Evolutionary conservation across 2,888 invertebrate species (phyloP).

Genomic region (Achlya flavicornis): DNA sequence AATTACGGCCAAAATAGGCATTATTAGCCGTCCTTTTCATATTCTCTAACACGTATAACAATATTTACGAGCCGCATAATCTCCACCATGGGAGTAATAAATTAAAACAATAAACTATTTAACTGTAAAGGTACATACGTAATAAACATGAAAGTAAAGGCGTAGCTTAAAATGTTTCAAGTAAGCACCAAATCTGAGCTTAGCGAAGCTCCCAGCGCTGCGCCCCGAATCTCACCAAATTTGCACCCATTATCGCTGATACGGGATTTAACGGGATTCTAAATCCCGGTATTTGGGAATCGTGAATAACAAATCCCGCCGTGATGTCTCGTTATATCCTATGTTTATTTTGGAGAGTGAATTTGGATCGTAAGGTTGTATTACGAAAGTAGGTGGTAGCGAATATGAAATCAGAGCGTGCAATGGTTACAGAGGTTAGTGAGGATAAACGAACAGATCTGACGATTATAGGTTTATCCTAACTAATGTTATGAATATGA

Average conservation of each 20-base stretch:
- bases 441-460: neutral
- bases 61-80: neutral
- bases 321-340: conserved; percentile 11
- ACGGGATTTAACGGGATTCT: conserved; percentile 51
- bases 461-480: no score
- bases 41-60: neutral
- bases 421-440: neutral
- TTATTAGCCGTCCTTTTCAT: neutral
- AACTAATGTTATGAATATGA: no score
- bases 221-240: conserved; percentile 46
- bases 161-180: conserved; percentile 13
- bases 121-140: neutral
- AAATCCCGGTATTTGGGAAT: conserved; percentile 50
- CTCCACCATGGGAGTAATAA: neutral
- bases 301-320: conserved; percentile 39
- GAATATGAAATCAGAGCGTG: neutral
- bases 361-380: neutral
- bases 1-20: neutral
- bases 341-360: conserved; percentile 8
- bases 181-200: conserved; percentile 12
- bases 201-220: conserved; percentile 28
- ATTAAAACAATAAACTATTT: conserved; percentile 5
- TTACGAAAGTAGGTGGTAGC: neutral
- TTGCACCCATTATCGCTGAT: conserved; percentile 60
- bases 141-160: conserved; percentile 8